Evolutionary conservation across 2,797 vertebrate genomes (phyloP).

Genomic region (Syncerus caffer): DNA sequence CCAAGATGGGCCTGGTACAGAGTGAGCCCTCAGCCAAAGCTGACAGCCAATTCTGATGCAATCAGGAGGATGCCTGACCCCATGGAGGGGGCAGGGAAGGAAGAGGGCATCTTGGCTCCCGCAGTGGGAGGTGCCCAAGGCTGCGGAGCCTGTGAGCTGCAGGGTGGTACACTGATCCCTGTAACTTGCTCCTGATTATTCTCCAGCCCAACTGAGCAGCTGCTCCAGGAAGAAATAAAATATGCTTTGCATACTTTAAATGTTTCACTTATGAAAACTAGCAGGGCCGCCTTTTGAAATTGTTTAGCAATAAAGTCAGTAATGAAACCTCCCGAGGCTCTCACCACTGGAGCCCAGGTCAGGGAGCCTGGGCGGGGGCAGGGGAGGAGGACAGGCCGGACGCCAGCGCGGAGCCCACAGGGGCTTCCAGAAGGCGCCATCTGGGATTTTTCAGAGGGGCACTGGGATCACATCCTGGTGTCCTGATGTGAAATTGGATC

Average conservation of each 20-base stretch:
- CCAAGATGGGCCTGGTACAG: background rate
- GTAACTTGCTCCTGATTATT: background rate
- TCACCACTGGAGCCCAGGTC: accelerated
- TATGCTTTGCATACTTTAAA: constrained; percentile 79
- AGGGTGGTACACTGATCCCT: background rate
- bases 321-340: constrained; percentile 60
- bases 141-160: accelerated
- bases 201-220: constrained; percentile 53
- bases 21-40: accelerated
- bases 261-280: constrained; percentile 77
- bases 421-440: constrained; percentile 51
- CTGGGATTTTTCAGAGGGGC: constrained; percentile 61
- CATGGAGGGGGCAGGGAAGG: accelerated
- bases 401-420: background rate
- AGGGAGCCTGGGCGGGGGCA: accelerated
- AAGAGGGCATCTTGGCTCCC: too few relatives aligned
- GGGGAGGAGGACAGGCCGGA: background rate
- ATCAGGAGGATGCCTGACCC: background rate
- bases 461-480: constrained; percentile 35
- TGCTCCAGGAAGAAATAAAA: constrained; percentile 75
- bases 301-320: constrained; percentile 80
- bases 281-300: constrained; percentile 74
- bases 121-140: background rate
- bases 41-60: background rate
- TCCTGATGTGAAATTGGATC: constrained; percentile 49